A percentile compares a stretch with the other conserved stretches of the same genome.
phyloP scores from a whole-genome alignment of 2,888 invertebrate genomes.

The Chymomyza amoena region DNA sequence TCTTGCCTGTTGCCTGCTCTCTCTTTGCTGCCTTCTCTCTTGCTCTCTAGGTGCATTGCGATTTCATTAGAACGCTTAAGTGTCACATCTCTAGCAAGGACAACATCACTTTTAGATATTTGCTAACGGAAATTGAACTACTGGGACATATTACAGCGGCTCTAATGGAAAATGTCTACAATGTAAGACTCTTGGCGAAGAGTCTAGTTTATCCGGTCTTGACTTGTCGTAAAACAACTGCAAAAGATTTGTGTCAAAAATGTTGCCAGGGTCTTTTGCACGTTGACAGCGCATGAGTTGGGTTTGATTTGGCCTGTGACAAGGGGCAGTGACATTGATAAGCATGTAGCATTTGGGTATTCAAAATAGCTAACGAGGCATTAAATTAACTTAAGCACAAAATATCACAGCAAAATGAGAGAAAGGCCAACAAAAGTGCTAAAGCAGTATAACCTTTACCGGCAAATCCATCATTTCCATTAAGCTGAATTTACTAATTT shows the following conservation, averaged over 20 bases:
- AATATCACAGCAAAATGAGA: background rate
- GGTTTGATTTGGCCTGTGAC: background rate
- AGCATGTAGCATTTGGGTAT: background rate
- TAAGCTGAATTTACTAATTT: background rate
- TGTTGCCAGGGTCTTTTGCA: background rate
- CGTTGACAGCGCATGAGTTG: background rate
- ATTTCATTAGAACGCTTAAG: conserved; percentile 62
- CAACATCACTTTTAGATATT: conserved; percentile 56
- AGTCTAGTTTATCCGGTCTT: background rate
- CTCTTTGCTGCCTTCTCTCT: background rate
- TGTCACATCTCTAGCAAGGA: background rate
- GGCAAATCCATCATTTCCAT: background rate
- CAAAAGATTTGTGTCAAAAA: background rate
- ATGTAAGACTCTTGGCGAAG: conserved; percentile 31
- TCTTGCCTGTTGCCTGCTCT: background rate
- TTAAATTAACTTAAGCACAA: background rate
- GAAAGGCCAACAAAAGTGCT: background rate
- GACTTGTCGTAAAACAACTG: background rate
- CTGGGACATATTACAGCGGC: conserved; percentile 36
- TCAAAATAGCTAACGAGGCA: background rate
- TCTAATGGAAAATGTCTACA: conserved; percentile 50
- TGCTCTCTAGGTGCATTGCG: conserved; percentile 31
- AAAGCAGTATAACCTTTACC: background rate
- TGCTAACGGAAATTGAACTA: conserved; percentile 67
- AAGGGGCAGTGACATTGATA: background rate